A percentile compares a stretch with the other conserved stretches of the same genome.
These are phyloP conservation scores for Myiozetetes cayanensis DNA, from an alignment of 2,113 vertebrate species.

Conservation along the genomic window DNA sequence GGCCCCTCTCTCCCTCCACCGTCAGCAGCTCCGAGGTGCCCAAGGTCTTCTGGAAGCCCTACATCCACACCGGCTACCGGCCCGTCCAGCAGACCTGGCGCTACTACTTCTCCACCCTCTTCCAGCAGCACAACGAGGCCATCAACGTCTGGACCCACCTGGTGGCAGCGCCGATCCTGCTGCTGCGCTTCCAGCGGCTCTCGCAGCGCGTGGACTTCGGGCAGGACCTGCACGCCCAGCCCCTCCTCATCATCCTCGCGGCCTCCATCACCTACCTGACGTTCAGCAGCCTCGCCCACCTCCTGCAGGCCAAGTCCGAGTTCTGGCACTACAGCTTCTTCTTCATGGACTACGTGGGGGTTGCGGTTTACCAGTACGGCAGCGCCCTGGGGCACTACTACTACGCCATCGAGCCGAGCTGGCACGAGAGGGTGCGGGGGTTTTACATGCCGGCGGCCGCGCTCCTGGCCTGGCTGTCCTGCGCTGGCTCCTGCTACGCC, in stretches of 20 bases:
- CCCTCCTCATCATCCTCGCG: constrained; percentile 86
- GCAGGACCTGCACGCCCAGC: constrained; percentile 85
- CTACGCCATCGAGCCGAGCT: constrained; percentile 85
- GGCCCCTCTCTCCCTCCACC: constrained; percentile 79
- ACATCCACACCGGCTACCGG: constrained; percentile 88
- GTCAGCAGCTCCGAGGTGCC: constrained; percentile 86
- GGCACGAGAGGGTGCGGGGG: constrained; percentile 78
- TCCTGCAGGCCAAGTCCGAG: constrained; percentile 93
- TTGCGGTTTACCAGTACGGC: constrained; percentile 91
- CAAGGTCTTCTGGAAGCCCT: constrained; percentile 87
- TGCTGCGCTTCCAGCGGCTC: constrained; percentile 84
- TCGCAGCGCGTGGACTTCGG: constrained; percentile 83
- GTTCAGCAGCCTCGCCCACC: constrained; percentile 89
- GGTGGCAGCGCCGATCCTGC: constrained; percentile 80
- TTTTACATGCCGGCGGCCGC: constrained; percentile 83
- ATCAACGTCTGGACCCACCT: constrained; percentile 94
- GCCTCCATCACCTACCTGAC: constrained; percentile 88
- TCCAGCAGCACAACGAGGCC: constrained; percentile 92
- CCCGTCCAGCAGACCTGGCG: constrained; percentile 86
- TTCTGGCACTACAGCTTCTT: constrained; percentile 94
- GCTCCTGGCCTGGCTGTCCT: constrained; percentile 91
- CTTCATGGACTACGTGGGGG: constrained; percentile 95
- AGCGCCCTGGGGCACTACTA: constrained; percentile 91
- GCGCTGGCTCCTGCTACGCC: constrained; percentile 90
- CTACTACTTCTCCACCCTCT: constrained; percentile 91